Conservation (phyloP, 2,113 vertebrate genomes). For the Peucedramus taeniatus region DNA sequence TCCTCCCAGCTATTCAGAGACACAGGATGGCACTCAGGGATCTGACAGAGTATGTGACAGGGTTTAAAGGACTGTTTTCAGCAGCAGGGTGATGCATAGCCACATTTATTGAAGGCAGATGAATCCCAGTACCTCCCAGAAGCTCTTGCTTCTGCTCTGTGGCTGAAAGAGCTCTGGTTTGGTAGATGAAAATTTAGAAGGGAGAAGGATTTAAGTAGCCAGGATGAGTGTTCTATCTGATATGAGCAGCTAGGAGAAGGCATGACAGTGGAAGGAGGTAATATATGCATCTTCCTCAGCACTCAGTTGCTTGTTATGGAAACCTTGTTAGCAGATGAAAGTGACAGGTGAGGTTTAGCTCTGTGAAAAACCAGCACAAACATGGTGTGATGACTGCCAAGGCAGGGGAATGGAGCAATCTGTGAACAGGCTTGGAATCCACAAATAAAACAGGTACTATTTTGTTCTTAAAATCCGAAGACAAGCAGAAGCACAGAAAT, state of each 20-base stretch:
- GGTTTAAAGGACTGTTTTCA: neutral
- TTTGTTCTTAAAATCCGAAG: neutral
- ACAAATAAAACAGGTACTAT: neutral
- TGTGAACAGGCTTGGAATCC: neutral
- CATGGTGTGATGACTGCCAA: neutral
- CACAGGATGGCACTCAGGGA: neutral
- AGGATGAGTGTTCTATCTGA: neutral
- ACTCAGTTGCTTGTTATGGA: neutral
- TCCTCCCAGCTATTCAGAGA: neutral
- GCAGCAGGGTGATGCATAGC: neutral
- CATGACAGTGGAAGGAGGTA: constrained; percentile 14
- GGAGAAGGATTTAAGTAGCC: neutral
- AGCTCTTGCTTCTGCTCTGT: neutral
- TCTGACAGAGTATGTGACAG: neutral
- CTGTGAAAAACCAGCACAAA: neutral
- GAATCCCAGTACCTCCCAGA: neutral
- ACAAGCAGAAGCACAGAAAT: neutral
- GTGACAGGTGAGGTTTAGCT: constrained; percentile 28
- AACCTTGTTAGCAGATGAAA: constrained; percentile 47
- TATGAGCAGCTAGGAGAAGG: neutral
- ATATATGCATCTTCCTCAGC: neutral
- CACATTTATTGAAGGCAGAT: neutral
- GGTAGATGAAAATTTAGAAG: neutral
- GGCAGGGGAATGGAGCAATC: neutral
- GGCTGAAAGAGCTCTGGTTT: neutral